These are phyloP conservation scores for Andrena dorsata DNA, from an alignment of 2,888 invertebrate species.

Conservation along the genomic window DNA sequence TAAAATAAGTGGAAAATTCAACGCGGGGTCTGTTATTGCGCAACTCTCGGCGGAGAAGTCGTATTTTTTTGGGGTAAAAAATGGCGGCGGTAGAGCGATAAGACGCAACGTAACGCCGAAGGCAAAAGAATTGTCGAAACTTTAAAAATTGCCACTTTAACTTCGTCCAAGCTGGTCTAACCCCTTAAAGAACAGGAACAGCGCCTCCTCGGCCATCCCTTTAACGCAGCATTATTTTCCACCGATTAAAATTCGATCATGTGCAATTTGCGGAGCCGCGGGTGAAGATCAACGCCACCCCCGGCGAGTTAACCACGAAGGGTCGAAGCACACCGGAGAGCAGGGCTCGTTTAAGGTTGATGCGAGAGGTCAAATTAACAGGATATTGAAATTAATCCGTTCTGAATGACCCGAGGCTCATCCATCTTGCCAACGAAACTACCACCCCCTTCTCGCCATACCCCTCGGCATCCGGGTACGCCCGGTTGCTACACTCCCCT, in stretches of 20 bases:
- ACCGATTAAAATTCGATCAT: slow-evolving; percentile 21
- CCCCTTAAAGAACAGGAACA: too few relatives aligned
- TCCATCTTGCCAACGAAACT: slow-evolving; percentile 73
- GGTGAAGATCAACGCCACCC: slow-evolving; percentile 3
- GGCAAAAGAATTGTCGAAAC: too few relatives aligned
- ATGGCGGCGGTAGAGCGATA: too few relatives aligned
- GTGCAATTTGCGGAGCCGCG: background rate
- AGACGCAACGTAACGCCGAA: too few relatives aligned
- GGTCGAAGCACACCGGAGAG: slow-evolving; percentile 12
- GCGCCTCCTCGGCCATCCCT: background rate
- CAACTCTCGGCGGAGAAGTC: too few relatives aligned
- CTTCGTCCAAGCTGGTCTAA: too few relatives aligned
- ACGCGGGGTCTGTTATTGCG: too few relatives aligned
- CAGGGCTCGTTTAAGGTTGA: slow-evolving; percentile 63
- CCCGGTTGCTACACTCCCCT: background rate
- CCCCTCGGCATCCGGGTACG: slow-evolving; percentile 1
- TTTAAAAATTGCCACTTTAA: too few relatives aligned
- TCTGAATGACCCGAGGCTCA: slow-evolving; percentile 73
- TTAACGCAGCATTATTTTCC: slow-evolving; percentile 1
- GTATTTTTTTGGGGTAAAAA: too few relatives aligned
- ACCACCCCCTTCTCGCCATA: background rate
- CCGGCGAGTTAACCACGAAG: slow-evolving; percentile 14
- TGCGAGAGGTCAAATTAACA: slow-evolving; percentile 76
- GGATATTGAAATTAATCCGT: slow-evolving; percentile 78
- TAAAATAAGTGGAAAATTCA: too few relatives aligned